Conservation (phyloP, 2,888 invertebrate genomes). For the Caenorhabditis panamensis region DNA sequence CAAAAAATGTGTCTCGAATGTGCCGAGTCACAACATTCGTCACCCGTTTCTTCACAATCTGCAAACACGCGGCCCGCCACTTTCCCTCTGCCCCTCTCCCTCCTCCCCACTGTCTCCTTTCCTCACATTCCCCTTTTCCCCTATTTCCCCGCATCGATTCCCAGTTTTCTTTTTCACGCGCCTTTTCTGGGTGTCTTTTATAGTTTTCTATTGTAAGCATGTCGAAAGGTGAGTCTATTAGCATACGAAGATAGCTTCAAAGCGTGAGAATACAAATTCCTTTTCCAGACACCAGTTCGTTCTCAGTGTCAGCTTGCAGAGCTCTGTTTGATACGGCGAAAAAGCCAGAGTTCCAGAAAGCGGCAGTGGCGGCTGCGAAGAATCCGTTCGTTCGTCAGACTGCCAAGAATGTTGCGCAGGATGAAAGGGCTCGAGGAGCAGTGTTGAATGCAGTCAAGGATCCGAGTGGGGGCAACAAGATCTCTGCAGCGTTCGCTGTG, state of each 20-base stretch:
- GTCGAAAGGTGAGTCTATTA: conserved; percentile 48
- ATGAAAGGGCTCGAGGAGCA: conserved; percentile 59
- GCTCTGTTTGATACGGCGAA: conserved; percentile 72
- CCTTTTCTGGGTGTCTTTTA: conserved; percentile 11
- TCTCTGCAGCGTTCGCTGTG: conserved; percentile 54
- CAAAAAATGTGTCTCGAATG: conserved; percentile 24
- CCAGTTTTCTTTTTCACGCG: neutral
- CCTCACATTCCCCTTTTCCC: conserved; percentile 8
- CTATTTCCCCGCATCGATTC: conserved; percentile 33
- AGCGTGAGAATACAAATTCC: neutral
- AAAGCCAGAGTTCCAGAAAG: conserved; percentile 68
- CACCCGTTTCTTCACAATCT: conserved; percentile 10
- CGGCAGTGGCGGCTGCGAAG: conserved; percentile 68
- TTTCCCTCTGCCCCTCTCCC: conserved; percentile 37
- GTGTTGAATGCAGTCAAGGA: conserved; percentile 59
- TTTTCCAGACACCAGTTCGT: conserved; percentile 52
- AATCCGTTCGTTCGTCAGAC: conserved; percentile 70
- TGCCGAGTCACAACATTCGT: conserved; percentile 45
- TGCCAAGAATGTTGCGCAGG: conserved; percentile 68
- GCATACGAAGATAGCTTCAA: neutral
- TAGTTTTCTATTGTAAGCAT: conserved; percentile 13
- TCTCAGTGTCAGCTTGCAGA: conserved; percentile 70
- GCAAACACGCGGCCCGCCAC: conserved; percentile 5
- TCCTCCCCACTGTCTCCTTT: conserved; percentile 11
- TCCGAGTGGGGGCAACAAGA: conserved; percentile 54